phyloP scores from a whole-genome alignment of 2,888 invertebrate genomes.

The Noctua janthe region DNA sequence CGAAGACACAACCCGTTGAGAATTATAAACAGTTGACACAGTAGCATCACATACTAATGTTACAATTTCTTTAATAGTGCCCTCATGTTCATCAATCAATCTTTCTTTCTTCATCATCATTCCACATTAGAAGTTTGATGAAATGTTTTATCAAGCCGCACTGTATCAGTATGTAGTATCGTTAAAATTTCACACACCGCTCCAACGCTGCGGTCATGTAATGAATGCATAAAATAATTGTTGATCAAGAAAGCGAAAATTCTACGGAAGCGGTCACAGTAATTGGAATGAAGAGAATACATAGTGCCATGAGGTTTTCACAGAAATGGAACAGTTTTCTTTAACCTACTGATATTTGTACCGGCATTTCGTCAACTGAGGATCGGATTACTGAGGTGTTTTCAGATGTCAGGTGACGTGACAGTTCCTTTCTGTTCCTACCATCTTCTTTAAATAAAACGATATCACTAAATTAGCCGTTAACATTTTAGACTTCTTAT shows the following conservation, averaged over 20 bases:
- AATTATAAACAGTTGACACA: slow-evolving; percentile 47
- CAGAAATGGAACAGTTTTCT: slow-evolving; percentile 36
- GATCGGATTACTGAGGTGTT: slow-evolving; percentile 15
- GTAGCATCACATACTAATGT: slow-evolving; percentile 8
- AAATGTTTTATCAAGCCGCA: slow-evolving; percentile 21
- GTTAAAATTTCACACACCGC: slow-evolving; percentile 56
- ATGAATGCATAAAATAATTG: slow-evolving; percentile 69
- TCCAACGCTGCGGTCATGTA: slow-evolving; percentile 54
- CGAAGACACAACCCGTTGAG: slow-evolving; percentile 38
- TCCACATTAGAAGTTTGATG: slow-evolving; percentile 28
- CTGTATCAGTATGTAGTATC: slow-evolving; percentile 36
- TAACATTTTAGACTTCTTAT: not conserved
- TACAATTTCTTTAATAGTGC: slow-evolving; percentile 9
- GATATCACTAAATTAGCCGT: not conserved
- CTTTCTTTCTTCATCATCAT: slow-evolving; percentile 2
- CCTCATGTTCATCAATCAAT: slow-evolving; percentile 17
- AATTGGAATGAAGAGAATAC: slow-evolving; percentile 59
- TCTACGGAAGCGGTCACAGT: slow-evolving; percentile 60
- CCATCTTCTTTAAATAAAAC: slow-evolving; percentile 16
- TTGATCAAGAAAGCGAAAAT: slow-evolving; percentile 72
- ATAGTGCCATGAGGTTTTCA: slow-evolving; percentile 21
- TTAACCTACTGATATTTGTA: not conserved
- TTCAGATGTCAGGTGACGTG: not conserved
- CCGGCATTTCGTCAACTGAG: not conserved
- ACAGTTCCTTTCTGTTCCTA: slow-evolving; percentile 8